Evolutionary conservation across 2,113 vertebrate genomes (phyloP).

Genomic region (Jaculus jaculus): DNA sequence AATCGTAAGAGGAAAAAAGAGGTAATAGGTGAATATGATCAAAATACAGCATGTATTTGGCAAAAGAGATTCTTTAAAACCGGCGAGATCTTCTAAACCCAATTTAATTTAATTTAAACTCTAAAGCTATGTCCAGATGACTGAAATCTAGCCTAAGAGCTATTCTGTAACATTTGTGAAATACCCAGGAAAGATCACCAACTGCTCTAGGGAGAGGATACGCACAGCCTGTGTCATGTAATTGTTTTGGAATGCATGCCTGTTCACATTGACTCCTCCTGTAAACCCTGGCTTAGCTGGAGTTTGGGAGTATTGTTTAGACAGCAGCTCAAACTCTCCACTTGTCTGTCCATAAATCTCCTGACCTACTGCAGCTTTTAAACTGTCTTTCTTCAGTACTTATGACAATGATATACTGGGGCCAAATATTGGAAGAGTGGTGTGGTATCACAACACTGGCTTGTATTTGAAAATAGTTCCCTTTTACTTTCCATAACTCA

Average conservation of each 20-base stretch:
- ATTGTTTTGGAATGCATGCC: neutral
- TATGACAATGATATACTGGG: neutral
- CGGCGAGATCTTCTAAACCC: neutral
- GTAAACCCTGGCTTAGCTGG: neutral
- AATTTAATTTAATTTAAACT: conserved; percentile 36
- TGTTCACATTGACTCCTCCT: neutral
- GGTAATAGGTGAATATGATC: too few relatives aligned
- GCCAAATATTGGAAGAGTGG: neutral
- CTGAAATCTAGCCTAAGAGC: neutral
- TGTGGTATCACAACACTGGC: neutral
- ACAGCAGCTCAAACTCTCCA: neutral
- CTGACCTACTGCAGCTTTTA: neutral
- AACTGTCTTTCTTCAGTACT: neutral
- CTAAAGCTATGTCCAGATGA: neutral
- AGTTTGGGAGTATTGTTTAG: neutral
- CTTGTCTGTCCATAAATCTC: neutral
- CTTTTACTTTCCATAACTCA: conserved; percentile 56
- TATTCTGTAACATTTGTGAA: neutral
- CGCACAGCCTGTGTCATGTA: neutral
- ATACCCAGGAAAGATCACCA: neutral
- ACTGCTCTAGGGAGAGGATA: neutral
- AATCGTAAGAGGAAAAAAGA: too few relatives aligned
- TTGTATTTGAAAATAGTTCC: conserved; percentile 51
- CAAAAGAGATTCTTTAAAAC: neutral
- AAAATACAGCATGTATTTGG: too few relatives aligned